Evolutionary conservation across 2,113 vertebrate genomes (phyloP), one percentile per base, ranked within the genome.

Genomic region (Sylvilagus bachmani): DNA sequence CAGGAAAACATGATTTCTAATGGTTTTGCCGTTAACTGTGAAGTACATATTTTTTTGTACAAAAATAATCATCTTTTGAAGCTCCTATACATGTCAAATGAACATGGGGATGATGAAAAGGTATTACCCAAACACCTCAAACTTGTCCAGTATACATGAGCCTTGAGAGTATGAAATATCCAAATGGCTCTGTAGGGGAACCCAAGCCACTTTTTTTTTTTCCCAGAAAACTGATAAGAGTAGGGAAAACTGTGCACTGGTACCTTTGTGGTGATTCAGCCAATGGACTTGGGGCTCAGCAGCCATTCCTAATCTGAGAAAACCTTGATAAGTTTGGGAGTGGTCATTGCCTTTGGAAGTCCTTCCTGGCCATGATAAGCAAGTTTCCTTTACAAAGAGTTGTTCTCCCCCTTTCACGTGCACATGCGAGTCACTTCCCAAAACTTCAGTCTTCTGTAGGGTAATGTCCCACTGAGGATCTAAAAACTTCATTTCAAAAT

Each of bases 51-150:
- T 36, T 62, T 55, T 82, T 22, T 75, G 17, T 71, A 1, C 81
- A 62, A 89, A 90, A 29, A 25, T 29, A 36, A 38, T 62, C 73
- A 73, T 91, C 61, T 31, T 89, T 64, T 62, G 38, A 89, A 88
- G 67, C 22, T 58, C 1, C 67, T 22, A 1, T 22, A 86, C 25
- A 74, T 91, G 49, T 78, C 73, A 81, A n/a, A 69, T 85, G 81
- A 88, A 69, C 49, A 9, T 6, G 6, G 38, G 14, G 22, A 2
- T 64, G 33, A 82, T 89, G 25, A 44, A 77, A 62, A 51, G n/a
- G 22, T 77, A 25, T 64, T 53, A 84, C 74, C 70, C 66, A 74
- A 93, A 38, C 5, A 24, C 21, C 21, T 86, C 91, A 31, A 84
- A 92, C 24, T 80, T 78, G 14, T 1, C 12, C 9, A 33, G 33